Base-by-base conservation (phyloP, 1,140 invertebrate species). In the Solenopsis fugax region DNA sequence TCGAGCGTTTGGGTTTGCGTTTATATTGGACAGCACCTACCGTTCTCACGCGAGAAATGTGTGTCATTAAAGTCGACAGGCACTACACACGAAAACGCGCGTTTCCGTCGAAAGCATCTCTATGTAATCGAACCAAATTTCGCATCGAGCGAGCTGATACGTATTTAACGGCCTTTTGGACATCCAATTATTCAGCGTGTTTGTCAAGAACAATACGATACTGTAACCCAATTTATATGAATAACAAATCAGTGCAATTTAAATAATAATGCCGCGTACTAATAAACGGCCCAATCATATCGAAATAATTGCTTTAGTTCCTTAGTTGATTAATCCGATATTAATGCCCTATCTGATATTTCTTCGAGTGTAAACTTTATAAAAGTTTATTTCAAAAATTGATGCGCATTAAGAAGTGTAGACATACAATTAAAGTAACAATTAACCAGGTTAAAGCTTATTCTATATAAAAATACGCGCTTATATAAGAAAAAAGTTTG, bases 51-150 rank as follows among this genome's bases (percentile, higher is more conserved):
- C 52, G 80, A 58, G 80, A 84, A 84, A 84, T 75, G 54, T 48
- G 69, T 60, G 80, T 73, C 80, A 73, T 84, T 73, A 73, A 82
- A 82, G 80, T 82, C 80, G 67, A 82, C 67, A 58, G 18, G 65
- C 18, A 24, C 24, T 80, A 48, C 29, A 82, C 80, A n/a, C 24
- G 54, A 82, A 82, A 82, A 82, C 80, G 69, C 41, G 69, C 80
- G 69, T 75, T 48, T 73, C 52, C 56, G 45, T 82, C 80, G 67
- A 73, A 82, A 82, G 37, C 80, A 82, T 72, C 52, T 45, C 78
- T n/a, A 18, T 73, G 18, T 75, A 81, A 84, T 84, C 41, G 80
- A 75, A 62, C 54, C 41, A 60, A 84, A 84, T 84, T 84, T 75
- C 13, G 41, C 54, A 73, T 37, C 41, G 69, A 48, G 2, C 54